phyloP scores from a whole-genome alignment of 2,797 vertebrate species.

The Parauchenoglanis ngamensis region DNA sequence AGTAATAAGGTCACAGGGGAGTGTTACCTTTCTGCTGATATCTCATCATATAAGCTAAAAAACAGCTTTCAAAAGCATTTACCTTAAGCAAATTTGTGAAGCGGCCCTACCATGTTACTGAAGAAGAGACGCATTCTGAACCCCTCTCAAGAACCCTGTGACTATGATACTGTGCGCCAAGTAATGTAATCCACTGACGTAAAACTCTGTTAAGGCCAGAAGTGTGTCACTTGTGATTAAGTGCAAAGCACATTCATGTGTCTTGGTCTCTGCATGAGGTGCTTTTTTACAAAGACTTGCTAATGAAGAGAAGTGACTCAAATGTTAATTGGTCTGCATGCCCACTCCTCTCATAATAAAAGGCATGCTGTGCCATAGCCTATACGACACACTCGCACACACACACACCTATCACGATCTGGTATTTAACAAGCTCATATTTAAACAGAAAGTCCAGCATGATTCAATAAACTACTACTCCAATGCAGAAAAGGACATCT shows the following conservation, averaged over 20 bases:
- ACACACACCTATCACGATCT: slow-evolving; percentile 47
- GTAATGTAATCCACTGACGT: neutral
- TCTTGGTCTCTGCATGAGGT: slow-evolving; percentile 59
- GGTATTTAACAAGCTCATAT: slow-evolving; percentile 36
- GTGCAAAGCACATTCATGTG: slow-evolving; percentile 36
- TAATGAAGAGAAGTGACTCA: slow-evolving; percentile 76
- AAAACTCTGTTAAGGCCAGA: slow-evolving; percentile 11
- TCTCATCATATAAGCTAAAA: neutral
- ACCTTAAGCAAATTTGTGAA: neutral
- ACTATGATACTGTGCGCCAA: neutral
- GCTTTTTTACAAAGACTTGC: slow-evolving; percentile 51
- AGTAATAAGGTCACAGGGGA: slow-evolving; percentile 52
- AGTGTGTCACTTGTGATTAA: slow-evolving; percentile 58
- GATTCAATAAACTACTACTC: neutral
- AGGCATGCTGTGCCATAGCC: slow-evolving; percentile 2
- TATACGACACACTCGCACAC: slow-evolving; percentile 2
- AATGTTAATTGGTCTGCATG: slow-evolving; percentile 75
- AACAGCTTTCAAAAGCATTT: neutral
- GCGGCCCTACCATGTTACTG: neutral
- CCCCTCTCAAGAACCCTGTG: neutral
- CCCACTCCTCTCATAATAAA: slow-evolving; percentile 25
- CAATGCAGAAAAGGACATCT: neutral
- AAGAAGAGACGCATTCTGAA: neutral
- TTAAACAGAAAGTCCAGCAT: neutral
- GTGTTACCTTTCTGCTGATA: slow-evolving; percentile 26